Evolutionary conservation across 2,113 vertebrate species (phyloP).

Genomic region (Chrysemys picta): DNA sequence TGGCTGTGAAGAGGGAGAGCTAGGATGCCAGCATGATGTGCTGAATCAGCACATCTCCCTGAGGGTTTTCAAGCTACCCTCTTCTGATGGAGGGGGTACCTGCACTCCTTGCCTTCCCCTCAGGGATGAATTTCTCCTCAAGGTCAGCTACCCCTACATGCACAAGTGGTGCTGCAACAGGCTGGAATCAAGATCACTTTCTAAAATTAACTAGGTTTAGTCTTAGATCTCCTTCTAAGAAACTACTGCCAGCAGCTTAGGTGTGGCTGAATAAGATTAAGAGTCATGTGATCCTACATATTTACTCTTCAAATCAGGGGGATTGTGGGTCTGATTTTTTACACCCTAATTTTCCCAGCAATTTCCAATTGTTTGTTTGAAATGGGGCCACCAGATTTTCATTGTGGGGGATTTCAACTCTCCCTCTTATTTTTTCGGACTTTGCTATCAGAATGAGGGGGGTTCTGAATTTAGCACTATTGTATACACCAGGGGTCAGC

Average conservation of each 20-base stretch:
- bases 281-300: constrained; percentile 41
- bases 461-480: neutral
- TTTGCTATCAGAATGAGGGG: neutral
- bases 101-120: neutral
- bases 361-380: neutral
- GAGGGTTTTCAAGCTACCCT: constrained; percentile 22
- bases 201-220: constrained; percentile 54
- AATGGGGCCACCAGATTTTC: neutral
- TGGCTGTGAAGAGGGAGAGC: neutral
- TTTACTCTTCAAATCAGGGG: constrained; percentile 57
- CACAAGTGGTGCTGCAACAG: neutral
- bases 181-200: constrained; percentile 40
- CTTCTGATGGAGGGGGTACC: neutral
- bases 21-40: constrained; percentile 25
- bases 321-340: neutral
- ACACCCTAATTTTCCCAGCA: constrained; percentile 14
- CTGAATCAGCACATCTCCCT: constrained; percentile 20
- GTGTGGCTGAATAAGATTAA: constrained; percentile 30
- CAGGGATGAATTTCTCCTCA: neutral
- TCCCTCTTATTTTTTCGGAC: neutral
- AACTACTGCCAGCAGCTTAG: constrained; percentile 46
- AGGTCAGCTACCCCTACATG: constrained; percentile 50
- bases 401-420: neutral
- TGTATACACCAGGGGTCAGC: neutral
- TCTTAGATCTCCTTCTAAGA: constrained; percentile 47